Percentiles rank a stretch among this genome's conserved stretches.
phyloP scores from a whole-genome alignment of 64 coral and sea anemone species.

The Dendronephthya gigantea region DNA sequence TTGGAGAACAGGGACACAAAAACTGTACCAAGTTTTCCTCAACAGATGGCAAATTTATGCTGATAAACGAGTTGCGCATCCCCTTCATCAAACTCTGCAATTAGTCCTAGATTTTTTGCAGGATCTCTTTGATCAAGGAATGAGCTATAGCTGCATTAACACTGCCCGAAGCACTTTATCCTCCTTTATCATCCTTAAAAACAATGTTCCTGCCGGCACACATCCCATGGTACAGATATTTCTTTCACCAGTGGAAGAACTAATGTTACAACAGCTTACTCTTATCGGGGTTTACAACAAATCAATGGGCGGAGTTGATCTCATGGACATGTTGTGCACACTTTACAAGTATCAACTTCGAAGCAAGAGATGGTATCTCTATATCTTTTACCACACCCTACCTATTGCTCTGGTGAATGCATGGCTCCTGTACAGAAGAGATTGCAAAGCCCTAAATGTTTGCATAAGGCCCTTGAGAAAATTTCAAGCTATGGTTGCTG shows the following conservation, averaged over 20 bases:
- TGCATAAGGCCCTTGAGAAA: neutral
- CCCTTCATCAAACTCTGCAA: neutral
- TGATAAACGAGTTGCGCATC: neutral
- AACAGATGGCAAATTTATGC: neutral
- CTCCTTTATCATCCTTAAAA: neutral
- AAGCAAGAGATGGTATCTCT: neutral
- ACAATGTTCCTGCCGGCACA: neutral
- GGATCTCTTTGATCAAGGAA: neutral
- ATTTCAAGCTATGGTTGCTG: neutral
- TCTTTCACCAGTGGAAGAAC: neutral
- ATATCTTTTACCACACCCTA: neutral
- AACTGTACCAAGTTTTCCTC: neutral
- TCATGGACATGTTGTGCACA: constrained; percentile 1
- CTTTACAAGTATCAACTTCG: neutral
- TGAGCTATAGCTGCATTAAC: neutral
- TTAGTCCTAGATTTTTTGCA: neutral
- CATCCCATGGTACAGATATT: neutral
- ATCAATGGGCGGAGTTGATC: too few relatives aligned
- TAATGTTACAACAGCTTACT: neutral
- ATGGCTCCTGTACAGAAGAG: constrained; percentile 7
- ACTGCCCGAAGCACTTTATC: neutral
- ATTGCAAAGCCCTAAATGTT: neutral
- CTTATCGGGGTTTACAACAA: too few relatives aligned
- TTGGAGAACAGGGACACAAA: neutral
- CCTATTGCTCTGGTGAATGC: neutral